Percentiles rank a stretch among this genome's conserved stretches.
These are phyloP conservation scores for Tylochromis polylepis DNA, from an alignment of 2,113 vertebrate genomes.

Conservation along the genomic window DNA sequence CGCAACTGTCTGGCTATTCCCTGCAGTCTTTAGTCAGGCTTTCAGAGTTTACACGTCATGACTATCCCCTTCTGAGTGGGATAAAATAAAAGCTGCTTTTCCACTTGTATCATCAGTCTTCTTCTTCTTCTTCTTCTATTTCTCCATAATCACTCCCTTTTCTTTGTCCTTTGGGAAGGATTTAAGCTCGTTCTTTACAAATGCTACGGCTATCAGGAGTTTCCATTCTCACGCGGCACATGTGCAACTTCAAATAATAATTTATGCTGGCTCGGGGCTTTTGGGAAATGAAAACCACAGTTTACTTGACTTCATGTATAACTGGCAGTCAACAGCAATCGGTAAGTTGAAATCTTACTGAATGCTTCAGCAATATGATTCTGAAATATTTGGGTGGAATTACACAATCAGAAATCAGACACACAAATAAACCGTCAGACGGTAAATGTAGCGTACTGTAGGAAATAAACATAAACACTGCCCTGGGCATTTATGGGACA, in stretches of 20 bases:
- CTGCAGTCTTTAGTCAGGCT: slow-evolving; percentile 14
- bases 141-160: not conserved
- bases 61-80: not conserved
- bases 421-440: not conserved
- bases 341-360: not conserved
- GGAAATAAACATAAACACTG: not conserved
- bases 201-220: not conserved
- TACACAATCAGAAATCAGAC: not conserved
- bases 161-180: not conserved
- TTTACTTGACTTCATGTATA: not conserved
- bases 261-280: not conserved
- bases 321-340: not conserved
- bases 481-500: not conserved
- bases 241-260: not conserved
- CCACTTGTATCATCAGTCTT: not conserved
- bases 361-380: not conserved
- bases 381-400: not conserved
- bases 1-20: not conserved
- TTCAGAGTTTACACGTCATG: slow-evolving; percentile 12
- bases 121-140: not conserved
- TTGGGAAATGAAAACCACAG: not conserved
- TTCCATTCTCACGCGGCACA: not conserved
- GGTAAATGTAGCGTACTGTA: not conserved
- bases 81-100: slow-evolving; percentile 22
- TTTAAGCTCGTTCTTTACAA: not conserved